Percentiles rank a stretch among this genome's conserved stretches.
phyloP scores from a whole-genome alignment of 2,797 vertebrate genomes.

The Oryzias sinensis region DNA sequence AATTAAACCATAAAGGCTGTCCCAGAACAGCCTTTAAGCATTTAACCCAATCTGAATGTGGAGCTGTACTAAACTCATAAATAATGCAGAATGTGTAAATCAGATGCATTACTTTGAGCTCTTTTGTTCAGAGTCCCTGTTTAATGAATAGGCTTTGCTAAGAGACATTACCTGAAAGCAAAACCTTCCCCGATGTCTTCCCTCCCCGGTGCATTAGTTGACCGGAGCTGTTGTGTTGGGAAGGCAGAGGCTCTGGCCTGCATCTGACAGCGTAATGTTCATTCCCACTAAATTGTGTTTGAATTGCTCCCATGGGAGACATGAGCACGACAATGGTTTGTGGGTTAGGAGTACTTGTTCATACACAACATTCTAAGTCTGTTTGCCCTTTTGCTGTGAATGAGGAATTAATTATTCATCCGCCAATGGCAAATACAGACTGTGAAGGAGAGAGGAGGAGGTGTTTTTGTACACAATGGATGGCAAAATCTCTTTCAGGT shows the following conservation, averaged over 20 bases:
- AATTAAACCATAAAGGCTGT: slow-evolving; percentile 22
- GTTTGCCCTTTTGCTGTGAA: slow-evolving; percentile 65
- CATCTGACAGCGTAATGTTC: slow-evolving; percentile 60
- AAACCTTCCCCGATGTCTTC: slow-evolving; percentile 49
- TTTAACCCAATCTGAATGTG: slow-evolving; percentile 67
- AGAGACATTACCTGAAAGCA: slow-evolving; percentile 71
- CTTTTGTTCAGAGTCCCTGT: slow-evolving; percentile 69
- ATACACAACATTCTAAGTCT: slow-evolving; percentile 61
- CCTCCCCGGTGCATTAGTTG: slow-evolving; percentile 50
- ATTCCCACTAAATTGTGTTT: slow-evolving; percentile 65
- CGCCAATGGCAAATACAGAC: slow-evolving; percentile 54
- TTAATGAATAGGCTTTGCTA: slow-evolving; percentile 72
- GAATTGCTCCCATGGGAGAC: slow-evolving; percentile 67
- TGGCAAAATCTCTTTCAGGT: slow-evolving; percentile 54
- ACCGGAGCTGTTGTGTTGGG: slow-evolving; percentile 49
- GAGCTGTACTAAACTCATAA: slow-evolving; percentile 63
- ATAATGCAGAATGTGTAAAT: slow-evolving; percentile 74
- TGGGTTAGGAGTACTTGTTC: slow-evolving; percentile 60
- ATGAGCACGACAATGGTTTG: slow-evolving; percentile 64
- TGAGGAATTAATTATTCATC: slow-evolving; percentile 74
- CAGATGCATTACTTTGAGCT: slow-evolving; percentile 64
- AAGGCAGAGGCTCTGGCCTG: slow-evolving; percentile 39
- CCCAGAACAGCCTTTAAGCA: slow-evolving; percentile 61
- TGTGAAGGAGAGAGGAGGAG: slow-evolving; percentile 42
- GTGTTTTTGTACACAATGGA: slow-evolving; percentile 58